Base-by-base conservation (phyloP, 1,140 invertebrate genomes). In the Galleria mellonella region DNA sequence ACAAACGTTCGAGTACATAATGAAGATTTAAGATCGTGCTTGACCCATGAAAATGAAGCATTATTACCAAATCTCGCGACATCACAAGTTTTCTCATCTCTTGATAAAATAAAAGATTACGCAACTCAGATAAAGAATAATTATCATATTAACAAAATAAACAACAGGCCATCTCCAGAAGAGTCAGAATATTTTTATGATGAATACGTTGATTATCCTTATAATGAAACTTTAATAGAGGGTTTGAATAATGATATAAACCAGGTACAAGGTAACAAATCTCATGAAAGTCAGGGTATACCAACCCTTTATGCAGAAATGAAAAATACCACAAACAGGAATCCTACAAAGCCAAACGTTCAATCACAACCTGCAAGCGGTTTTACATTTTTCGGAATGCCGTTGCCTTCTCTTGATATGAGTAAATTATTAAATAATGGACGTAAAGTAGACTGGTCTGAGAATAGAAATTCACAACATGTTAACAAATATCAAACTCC, bases 301-400 rank as follows among this genome's bases (percentile, higher is more conserved):
- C 91, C 92, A 6, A 92, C 91, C 8, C 76, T 93, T 1, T 89
- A 93, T 55, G 90, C 92, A 8, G 87, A 87, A 39, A 87, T 86
- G 32, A 89, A 88, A 43, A 90, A 90, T 62, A 83, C 77, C 31
- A 85, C 72, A 6, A 74, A 71, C 13, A 81, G 69, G 47, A 66
- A 67, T 32, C 72, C 78, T 8, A 60, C 61, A 2, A 46, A 55
- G 23, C 42, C 64, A 27, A 86, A 82, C 9, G 14, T 5, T n/a
- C 9, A 9, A 37, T n/a, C 14, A 60, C 60, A 66, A 23, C 68
- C 86, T 7, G 64, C 43, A 27, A 86, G 88, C 46, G 75, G 92
- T 0, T 94, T 94, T 60, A 94, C 94, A 9, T 94, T 96, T 58
- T 96, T 96, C 61, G 94, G 94, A 0, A 89, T 95, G 54, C 94